phyloP scores from a whole-genome alignment of 2,797 vertebrate genomes.

The Mormyrus hasselquistii region DNA sequence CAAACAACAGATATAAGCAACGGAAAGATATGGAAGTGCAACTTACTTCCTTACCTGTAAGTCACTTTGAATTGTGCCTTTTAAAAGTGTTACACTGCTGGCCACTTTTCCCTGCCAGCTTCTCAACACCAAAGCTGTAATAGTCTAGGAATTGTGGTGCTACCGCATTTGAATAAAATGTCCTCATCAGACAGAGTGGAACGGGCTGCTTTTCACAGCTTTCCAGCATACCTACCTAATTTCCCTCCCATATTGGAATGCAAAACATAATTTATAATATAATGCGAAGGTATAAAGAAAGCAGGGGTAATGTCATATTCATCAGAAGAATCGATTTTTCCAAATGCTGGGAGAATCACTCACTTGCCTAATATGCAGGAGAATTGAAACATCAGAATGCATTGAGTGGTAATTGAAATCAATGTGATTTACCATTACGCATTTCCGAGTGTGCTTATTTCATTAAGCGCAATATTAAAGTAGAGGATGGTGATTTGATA shows the following conservation, averaged over 20 bases:
- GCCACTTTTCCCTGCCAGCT: neutral
- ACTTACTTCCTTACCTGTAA: conserved; percentile 15
- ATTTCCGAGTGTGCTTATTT: conserved; percentile 25
- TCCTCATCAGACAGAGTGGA: neutral
- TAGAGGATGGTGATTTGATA: conserved; percentile 17
- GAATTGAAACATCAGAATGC: neutral
- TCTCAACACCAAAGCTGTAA: neutral
- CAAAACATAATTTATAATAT: neutral
- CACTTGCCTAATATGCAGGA: neutral
- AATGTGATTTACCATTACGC: conserved; percentile 15
- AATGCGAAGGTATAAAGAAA: neutral
- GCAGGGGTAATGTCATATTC: neutral
- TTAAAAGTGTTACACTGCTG: conserved; percentile 4
- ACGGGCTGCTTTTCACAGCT: neutral
- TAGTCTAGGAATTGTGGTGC: neutral
- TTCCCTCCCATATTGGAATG: neutral
- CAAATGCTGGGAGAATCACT: neutral
- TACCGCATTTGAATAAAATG: neutral
- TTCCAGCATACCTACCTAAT: neutral
- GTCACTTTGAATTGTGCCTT: neutral
- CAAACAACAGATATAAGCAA: conserved; percentile 9
- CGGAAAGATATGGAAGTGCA: neutral
- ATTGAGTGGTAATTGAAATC: conserved; percentile 14
- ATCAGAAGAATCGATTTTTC: neutral
- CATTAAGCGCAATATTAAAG: conserved; percentile 17